Evolutionary conservation across 2,888 invertebrate species (phyloP).

Genomic region (Adelphocoris suturalis): DNA sequence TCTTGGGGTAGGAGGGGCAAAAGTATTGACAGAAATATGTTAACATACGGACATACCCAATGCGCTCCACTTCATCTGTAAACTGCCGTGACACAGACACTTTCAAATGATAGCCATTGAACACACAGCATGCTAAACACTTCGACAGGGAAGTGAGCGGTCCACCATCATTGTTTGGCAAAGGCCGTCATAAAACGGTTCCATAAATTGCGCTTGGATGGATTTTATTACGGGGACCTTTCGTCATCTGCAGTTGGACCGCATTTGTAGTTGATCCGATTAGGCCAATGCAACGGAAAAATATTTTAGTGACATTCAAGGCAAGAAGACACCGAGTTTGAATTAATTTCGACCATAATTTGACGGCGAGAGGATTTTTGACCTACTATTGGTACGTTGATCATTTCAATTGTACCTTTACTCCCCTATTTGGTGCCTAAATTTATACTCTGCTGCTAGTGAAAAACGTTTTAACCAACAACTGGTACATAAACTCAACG

Average conservation of each 20-base stretch:
- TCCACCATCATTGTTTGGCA: conserved; percentile 17
- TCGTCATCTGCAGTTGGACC: neutral
- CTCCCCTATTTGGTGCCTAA: no score
- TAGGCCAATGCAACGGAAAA: neutral
- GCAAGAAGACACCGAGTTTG: neutral
- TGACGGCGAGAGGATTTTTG: neutral
- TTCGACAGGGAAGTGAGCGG: conserved; percentile 39
- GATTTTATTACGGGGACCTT: neutral
- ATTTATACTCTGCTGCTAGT: no score
- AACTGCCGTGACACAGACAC: conserved; percentile 42
- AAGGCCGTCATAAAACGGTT: neutral
- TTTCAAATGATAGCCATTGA: conserved; percentile 39
- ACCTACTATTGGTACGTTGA: neutral
- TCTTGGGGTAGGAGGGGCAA: no score
- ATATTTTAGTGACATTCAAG: conserved; percentile 2
- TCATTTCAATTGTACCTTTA: no score
- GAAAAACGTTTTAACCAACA: no score
- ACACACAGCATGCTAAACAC: conserved; percentile 20
- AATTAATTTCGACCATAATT: neutral
- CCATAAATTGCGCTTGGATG: neutral
- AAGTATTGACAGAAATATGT: neutral
- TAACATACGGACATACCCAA: conserved; percentile 7
- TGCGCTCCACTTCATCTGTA: conserved; percentile 33
- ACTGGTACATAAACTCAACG: no score
- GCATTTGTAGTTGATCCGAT: neutral